Evolutionary conservation across 1,140 invertebrate genomes (phyloP), one percentile per base, ranked within the genome.

Genomic region (Drosophila pachea): DNA sequence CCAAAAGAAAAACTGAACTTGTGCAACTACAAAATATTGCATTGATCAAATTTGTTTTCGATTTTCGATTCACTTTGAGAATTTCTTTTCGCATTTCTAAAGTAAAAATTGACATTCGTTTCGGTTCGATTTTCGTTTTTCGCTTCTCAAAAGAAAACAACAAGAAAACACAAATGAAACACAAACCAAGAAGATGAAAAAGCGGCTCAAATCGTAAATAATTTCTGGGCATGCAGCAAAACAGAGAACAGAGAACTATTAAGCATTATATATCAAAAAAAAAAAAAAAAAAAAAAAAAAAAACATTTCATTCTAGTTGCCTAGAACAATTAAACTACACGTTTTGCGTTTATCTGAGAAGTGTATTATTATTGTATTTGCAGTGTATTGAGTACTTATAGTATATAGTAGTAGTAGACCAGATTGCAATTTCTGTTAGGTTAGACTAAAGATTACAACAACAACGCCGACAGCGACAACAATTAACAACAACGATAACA

Each of bases 81-180:
- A 22, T 22, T 70, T 54, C 16, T 31, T 56, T 45, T 50, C 47
- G 32, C 22, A 42, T 42, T 58, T 59, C 38, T 48, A 55, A 65
- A 62, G 29, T 53, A 74, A 84, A 86, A 77, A 86, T 86, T 86
- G 81, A 86, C 81, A 86, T 86, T 86, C 81, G 81, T 77, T 76
- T 78, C 29, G 43, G 53, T 64, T 73, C 45, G 36, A 35, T 67
- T 73, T 76, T 67, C 31, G 31, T 40, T 22, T 52, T 53, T 54
- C 50, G 31, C 58, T 22, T 22, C 22, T 22, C 31, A 50, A 52
- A 52, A 53, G 40, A 50, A 52, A 50, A 32, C 55, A 11, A 22
- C 1, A 3, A 22, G 40, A 33, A 32, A 36, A 43, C 38, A 62
- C 59, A 60, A 76, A 72, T 78, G 33, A 53, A 76, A n/a, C n/a